Evolutionary conservation across 2,888 invertebrate species (phyloP).

Genomic region (Limnephilus rhombicus): DNA sequence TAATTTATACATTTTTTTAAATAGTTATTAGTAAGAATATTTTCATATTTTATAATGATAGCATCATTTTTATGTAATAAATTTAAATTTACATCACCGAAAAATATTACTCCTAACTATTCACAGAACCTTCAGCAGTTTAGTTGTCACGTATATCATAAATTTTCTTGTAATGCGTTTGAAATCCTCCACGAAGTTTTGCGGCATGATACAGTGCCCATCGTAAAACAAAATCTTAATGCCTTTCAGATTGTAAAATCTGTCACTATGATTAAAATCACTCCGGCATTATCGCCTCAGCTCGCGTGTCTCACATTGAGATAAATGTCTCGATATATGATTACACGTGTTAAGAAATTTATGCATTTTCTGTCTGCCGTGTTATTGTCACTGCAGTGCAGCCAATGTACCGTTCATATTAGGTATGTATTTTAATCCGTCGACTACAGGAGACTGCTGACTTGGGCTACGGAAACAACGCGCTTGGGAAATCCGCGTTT

Average conservation of each 20-base stretch:
- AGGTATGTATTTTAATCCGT: background rate
- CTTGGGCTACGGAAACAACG: too few species aligned
- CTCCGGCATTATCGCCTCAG: slow-evolving; percentile 34
- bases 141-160: background rate
- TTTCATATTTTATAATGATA: too few species aligned
- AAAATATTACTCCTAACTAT: too few species aligned
- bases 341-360: slow-evolving; percentile 45
- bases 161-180: background rate
- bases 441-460: background rate
- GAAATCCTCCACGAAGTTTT: background rate
- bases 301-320: slow-evolving; percentile 35
- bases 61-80: too few species aligned
- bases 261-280: slow-evolving; percentile 45
- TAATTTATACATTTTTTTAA: too few species aligned
- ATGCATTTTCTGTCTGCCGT: slow-evolving; percentile 38
- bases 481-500: background rate
- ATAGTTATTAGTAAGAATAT: too few species aligned
- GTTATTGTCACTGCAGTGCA: background rate
- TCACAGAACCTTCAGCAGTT: too few species aligned
- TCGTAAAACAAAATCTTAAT: slow-evolving; percentile 44
- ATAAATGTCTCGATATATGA: slow-evolving; percentile 50
- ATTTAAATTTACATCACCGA: too few species aligned
- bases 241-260: slow-evolving; percentile 41
- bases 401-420: background rate
- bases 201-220: slow-evolving; percentile 21